Conservation (phyloP, 2,888 invertebrate species). For the Philonicus albiceps region DNA sequence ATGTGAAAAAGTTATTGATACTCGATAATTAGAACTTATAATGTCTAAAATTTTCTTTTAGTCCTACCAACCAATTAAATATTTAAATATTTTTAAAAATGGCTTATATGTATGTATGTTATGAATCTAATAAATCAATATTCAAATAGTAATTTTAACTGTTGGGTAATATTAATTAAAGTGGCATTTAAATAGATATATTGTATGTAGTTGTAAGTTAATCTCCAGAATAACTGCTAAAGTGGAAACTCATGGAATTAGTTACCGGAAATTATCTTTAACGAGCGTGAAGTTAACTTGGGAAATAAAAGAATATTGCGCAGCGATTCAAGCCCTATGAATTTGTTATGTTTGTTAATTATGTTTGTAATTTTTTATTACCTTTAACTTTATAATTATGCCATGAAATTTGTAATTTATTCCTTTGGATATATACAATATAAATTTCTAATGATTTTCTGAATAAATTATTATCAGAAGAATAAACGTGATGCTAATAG, state of each 20-base stretch:
- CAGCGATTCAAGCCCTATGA: background rate
- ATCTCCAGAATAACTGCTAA: background rate
- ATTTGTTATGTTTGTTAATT: background rate
- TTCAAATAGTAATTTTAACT: background rate
- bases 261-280: background rate
- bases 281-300: background rate
- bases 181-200: background rate
- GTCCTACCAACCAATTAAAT: too few relatives aligned
- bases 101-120: too few relatives aligned
- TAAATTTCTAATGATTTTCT: background rate
- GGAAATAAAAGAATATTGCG: background rate
- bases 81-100: too few relatives aligned
- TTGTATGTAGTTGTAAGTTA: background rate
- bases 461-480: background rate
- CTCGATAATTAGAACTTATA: too few relatives aligned
- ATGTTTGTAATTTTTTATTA: background rate
- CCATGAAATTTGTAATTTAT: background rate
- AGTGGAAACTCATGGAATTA: background rate
- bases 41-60: too few relatives aligned
- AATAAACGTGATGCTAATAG: background rate
- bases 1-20: too few relatives aligned
- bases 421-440: background rate
- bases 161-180: background rate
- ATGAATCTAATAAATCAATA: background rate
- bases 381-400: background rate